These are phyloP conservation scores for Rhynchophorus ferrugineus DNA, from an alignment of 1,140 invertebrate genomes.

Conservation along the genomic window DNA sequence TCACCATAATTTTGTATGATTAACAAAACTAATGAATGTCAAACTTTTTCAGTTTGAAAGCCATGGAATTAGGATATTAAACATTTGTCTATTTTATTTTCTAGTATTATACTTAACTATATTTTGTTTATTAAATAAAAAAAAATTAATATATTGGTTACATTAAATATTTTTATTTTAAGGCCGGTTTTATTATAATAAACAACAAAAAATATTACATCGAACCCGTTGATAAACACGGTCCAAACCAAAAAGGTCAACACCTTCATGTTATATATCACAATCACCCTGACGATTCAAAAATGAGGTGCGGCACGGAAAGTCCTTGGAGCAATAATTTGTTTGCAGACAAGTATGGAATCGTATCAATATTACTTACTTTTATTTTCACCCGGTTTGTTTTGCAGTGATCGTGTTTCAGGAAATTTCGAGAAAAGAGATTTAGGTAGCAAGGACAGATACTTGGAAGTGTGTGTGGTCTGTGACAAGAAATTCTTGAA, in stretches of 20 bases:
- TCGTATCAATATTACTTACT: too few species aligned
- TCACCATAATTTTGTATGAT: too few species aligned
- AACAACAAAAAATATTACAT: conserved; percentile 44
- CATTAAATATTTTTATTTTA: conserved; percentile 11
- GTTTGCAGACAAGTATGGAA: too few species aligned
- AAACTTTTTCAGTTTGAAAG: too few species aligned
- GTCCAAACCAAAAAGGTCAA: conserved; percentile 41
- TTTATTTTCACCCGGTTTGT: too few species aligned
- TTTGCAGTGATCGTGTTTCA: too few species aligned
- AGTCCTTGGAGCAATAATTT: conserved; percentile 43
- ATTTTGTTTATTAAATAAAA: too few species aligned
- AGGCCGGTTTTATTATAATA: conserved; percentile 45
- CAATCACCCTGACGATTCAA: conserved; percentile 24
- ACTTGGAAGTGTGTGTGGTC: conserved; percentile 56
- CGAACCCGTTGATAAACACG: conserved; percentile 42
- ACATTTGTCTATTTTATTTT: too few species aligned
- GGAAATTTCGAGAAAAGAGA: conserved; percentile 28
- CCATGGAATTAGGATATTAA: too few species aligned
- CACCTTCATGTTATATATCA: conserved; percentile 46
- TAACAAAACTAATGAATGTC: too few species aligned
- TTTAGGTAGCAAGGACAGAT: conserved; percentile 43
- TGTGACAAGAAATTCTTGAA: conserved; percentile 60
- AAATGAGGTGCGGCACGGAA: conserved; percentile 30
- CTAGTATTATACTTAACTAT: too few species aligned
- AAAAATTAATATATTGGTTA: background rate